phyloP scores from a whole-genome alignment of 2,888 invertebrate genomes.

The Drosophila cracens region DNA sequence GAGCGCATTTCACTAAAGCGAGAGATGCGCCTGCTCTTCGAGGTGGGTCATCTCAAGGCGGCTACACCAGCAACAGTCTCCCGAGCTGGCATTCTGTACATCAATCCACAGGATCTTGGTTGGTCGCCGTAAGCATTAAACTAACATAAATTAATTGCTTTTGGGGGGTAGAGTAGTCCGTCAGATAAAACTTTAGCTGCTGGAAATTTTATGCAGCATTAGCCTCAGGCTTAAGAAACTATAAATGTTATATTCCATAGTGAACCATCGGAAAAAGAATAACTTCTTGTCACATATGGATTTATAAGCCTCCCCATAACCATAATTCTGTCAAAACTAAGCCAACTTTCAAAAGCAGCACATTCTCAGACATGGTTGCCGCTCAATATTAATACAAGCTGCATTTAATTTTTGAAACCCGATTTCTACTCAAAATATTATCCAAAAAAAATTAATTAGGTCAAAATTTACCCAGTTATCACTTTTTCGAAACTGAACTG shows the following conservation, averaged over 20 bases:
- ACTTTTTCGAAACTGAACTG: not conserved
- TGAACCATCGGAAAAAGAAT: not conserved
- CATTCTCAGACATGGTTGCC: not conserved
- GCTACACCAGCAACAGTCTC: conserved; percentile 99
- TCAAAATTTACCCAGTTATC: not conserved
- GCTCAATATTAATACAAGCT: not conserved
- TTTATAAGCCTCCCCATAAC: not conserved
- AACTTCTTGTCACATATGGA: not conserved
- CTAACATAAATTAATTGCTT: not conserved
- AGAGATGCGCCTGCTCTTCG: conserved; percentile 95
- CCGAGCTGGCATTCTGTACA: conserved; percentile 96
- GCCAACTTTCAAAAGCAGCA: not conserved
- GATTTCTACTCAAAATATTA: not conserved
- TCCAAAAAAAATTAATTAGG: not conserved
- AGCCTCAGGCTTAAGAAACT: not conserved
- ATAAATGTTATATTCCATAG: not conserved
- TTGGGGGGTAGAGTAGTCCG: too few relatives aligned
- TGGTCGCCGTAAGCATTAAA: conserved; percentile 93
- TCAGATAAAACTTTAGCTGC: not conserved
- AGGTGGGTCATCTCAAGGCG: conserved; percentile 95
- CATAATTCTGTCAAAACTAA: not conserved
- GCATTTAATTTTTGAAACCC: not conserved
- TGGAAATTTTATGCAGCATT: not conserved
- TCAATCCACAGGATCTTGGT: conserved; percentile 96
- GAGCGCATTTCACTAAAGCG: conserved; percentile 96